Evolutionary conservation across 2,888 invertebrate genomes (phyloP).

Genomic region (Opisthograptis luteolata): DNA sequence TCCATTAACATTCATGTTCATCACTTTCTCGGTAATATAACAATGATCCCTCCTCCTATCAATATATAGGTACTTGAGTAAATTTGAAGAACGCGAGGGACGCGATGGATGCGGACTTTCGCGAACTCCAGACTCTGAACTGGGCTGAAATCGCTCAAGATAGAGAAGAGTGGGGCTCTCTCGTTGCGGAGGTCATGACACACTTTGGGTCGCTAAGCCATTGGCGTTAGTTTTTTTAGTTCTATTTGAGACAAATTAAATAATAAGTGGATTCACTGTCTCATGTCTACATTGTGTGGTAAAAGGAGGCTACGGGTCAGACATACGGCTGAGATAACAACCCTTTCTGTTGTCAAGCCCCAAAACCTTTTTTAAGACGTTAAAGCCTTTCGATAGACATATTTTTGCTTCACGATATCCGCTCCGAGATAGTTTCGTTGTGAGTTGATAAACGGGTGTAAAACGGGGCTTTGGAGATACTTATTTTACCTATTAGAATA

Average conservation of each 20-base stretch:
- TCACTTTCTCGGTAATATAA: too few species aligned
- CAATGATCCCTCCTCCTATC: too few species aligned
- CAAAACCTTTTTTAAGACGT: slow-evolving; percentile 17
- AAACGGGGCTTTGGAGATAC: neutral
- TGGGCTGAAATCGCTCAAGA: too few species aligned
- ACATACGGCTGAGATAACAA: slow-evolving; percentile 35
- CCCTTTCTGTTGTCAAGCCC: slow-evolving; percentile 30
- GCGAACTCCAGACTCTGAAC: too few species aligned
- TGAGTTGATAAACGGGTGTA: slow-evolving; percentile 3
- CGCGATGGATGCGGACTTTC: too few species aligned
- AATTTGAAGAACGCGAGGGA: too few species aligned
- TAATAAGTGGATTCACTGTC: slow-evolving; percentile 1
- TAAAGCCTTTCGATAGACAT: slow-evolving; percentile 9
- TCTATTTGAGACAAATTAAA: neutral
- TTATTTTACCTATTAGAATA: too few species aligned
- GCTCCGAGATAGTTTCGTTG: neutral
- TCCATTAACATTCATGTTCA: too few species aligned
- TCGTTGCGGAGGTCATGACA: too few species aligned
- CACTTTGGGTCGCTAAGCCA: too few species aligned
- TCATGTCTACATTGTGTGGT: neutral
- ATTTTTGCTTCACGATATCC: slow-evolving; percentile 12
- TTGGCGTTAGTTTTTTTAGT: neutral
- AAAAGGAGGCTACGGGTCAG: slow-evolving; percentile 26
- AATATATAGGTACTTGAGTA: too few species aligned
- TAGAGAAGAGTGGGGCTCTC: too few species aligned